phyloP scores from a whole-genome alignment of 2,797 vertebrate species.

The Emys orbicularis region DNA sequence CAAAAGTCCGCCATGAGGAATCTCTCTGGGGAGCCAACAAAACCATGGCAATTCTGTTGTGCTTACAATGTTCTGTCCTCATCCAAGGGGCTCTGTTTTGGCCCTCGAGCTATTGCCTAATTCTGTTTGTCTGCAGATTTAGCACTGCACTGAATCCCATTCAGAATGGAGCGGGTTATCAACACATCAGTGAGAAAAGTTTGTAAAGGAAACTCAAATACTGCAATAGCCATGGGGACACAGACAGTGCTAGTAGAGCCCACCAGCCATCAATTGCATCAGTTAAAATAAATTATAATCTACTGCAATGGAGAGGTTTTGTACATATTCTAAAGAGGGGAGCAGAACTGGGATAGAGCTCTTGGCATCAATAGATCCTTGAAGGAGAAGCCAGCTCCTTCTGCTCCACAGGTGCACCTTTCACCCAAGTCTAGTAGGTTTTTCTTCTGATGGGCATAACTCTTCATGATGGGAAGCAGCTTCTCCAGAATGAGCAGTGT shows the following conservation, averaged over 20 bases:
- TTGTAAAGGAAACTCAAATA: background rate
- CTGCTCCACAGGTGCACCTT: background rate
- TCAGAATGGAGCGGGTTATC: background rate
- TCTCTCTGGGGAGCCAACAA: background rate
- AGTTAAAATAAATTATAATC: background rate
- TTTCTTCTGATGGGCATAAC: constrained; percentile 16
- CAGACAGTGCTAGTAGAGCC: background rate
- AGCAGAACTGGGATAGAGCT: background rate
- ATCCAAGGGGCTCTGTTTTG: background rate
- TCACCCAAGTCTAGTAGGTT: background rate
- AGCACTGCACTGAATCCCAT: background rate
- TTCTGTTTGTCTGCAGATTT: background rate
- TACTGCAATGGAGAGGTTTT: background rate
- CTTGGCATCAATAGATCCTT: background rate
- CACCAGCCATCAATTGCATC: background rate
- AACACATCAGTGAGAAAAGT: background rate
- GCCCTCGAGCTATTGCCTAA: background rate
- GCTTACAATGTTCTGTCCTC: background rate
- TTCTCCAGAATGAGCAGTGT: background rate
- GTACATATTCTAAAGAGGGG: background rate
- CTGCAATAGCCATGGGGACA: background rate
- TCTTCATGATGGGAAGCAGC: constrained; percentile 20
- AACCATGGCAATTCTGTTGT: background rate
- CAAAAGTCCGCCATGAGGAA: background rate
- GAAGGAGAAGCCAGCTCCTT: background rate